A percentile compares a stretch with the other conserved stretches of the same genome.
Evolutionary conservation across 2,797 vertebrate species (phyloP).

Genomic region (Myiotriccus ornatus): DNA sequence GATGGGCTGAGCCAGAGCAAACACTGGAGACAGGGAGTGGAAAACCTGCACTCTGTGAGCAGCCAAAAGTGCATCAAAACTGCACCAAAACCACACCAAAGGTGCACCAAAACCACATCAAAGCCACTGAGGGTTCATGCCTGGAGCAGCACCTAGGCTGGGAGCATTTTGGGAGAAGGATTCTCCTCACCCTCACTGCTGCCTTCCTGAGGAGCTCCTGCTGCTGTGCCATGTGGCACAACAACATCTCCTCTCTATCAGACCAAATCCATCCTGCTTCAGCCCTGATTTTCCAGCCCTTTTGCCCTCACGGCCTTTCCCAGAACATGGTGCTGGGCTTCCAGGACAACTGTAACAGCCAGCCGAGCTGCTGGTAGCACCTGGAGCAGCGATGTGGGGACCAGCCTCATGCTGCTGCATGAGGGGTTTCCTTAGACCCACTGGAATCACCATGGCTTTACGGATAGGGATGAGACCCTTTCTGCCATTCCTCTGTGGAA

Average conservation of each 20-base stretch:
- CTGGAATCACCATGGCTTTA: fast-evolving
- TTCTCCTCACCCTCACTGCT: too few relatives aligned
- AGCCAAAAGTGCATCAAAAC: background rate
- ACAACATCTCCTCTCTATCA: background rate
- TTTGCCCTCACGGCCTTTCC: background rate
- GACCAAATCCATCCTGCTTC: fast-evolving
- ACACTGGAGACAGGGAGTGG: fast-evolving
- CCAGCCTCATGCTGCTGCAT: background rate
- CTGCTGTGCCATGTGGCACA: background rate
- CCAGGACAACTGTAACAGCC: fast-evolving
- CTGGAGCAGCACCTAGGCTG: fast-evolving
- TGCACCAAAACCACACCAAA: background rate
- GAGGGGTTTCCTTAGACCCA: fast-evolving
- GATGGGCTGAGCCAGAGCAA: background rate
- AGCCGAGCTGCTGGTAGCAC: background rate
- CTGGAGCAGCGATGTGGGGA: background rate
- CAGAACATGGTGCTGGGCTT: fast-evolving
- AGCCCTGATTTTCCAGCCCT: background rate
- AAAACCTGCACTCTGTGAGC: background rate
- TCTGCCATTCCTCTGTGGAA: background rate
- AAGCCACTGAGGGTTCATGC: fast-evolving
- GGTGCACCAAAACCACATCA: background rate
- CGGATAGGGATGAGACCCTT: fast-evolving
- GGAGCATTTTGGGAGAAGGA: background rate
- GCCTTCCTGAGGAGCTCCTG: background rate